Percentiles rank a stretch among this genome's conserved stretches.
phyloP scores from a whole-genome alignment of 1,140 invertebrate genomes.

The Mercenaria mercenaria region DNA sequence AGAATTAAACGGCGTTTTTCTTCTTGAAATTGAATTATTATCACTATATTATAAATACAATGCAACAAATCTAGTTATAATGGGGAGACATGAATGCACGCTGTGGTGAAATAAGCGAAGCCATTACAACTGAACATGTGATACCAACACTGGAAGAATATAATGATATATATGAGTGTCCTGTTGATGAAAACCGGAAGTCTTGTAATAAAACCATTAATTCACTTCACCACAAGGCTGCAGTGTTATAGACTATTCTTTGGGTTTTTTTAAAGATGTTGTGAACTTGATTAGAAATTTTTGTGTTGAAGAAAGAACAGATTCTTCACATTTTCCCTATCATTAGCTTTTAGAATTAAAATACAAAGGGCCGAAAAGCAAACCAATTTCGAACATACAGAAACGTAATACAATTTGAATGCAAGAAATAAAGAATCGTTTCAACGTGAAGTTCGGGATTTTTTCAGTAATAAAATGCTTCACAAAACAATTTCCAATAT shows the following conservation, averaged over 20 bases:
- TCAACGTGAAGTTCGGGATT: no score
- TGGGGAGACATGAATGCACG: background rate
- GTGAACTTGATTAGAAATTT: background rate
- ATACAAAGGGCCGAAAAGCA: background rate
- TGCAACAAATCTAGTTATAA: background rate
- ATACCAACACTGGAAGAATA: background rate
- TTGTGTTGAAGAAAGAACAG: no score
- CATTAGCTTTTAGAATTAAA: no score
- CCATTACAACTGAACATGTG: background rate
- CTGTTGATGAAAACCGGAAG: background rate
- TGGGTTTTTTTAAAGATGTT: background rate
- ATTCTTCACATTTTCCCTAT: no score
- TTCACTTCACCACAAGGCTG: background rate
- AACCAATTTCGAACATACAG: no score
- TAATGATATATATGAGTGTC: background rate
- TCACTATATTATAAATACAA: background rate
- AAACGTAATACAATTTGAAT: no score
- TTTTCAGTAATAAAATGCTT: no score
- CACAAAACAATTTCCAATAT: no score
- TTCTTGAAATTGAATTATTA: background rate
- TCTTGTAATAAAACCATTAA: background rate
- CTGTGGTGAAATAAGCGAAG: background rate
- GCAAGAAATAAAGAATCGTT: no score
- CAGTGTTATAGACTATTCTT: slow-evolving; percentile 5
- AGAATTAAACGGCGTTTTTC: background rate